Conservation (phyloP, 2,797 vertebrate species). For the Parambassis ranga region DNA sequence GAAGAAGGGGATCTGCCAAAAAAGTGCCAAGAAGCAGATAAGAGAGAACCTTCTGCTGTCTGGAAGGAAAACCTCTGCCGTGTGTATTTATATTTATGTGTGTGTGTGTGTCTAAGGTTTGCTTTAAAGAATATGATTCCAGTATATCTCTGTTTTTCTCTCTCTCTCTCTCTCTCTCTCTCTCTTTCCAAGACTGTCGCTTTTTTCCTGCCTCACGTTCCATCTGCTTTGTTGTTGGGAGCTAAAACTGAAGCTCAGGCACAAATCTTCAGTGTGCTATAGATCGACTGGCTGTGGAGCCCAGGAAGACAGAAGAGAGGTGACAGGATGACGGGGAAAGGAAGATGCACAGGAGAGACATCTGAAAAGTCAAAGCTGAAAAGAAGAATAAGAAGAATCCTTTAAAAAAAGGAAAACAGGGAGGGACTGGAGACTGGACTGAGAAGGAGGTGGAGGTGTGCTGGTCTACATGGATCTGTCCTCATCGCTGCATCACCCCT, state of each 20-base stretch:
- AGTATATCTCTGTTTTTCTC: not conserved
- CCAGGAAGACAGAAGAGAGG: conserved; percentile 1
- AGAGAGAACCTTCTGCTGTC: conserved; percentile 11
- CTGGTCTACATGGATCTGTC: not conserved
- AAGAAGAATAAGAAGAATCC: not conserved
- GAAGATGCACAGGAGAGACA: not conserved
- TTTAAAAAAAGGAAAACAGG: conserved; percentile 5
- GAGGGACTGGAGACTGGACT: not conserved
- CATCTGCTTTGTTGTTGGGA: conserved; percentile 21
- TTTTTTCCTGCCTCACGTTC: not conserved
- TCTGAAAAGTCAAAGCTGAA: not conserved
- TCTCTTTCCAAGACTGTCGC: conserved; percentile 3
- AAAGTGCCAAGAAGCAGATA: conserved; percentile 23
- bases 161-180: not conserved
- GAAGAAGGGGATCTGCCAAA: conserved; percentile 21
- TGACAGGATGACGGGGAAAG: conserved; percentile 23
- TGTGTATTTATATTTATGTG: conserved; percentile 25
- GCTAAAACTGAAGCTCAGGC: conserved; percentile 9
- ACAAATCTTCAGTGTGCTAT: not conserved
- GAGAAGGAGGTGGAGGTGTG: not conserved
- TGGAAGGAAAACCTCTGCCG: not conserved
- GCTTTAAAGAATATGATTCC: conserved; percentile 30
- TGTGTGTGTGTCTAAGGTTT: conserved; percentile 5
- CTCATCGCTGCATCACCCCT: not conserved
- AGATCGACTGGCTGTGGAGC: not conserved